phyloP scores from a whole-genome alignment of 2,113 vertebrate genomes.

The Eira barbara region DNA sequence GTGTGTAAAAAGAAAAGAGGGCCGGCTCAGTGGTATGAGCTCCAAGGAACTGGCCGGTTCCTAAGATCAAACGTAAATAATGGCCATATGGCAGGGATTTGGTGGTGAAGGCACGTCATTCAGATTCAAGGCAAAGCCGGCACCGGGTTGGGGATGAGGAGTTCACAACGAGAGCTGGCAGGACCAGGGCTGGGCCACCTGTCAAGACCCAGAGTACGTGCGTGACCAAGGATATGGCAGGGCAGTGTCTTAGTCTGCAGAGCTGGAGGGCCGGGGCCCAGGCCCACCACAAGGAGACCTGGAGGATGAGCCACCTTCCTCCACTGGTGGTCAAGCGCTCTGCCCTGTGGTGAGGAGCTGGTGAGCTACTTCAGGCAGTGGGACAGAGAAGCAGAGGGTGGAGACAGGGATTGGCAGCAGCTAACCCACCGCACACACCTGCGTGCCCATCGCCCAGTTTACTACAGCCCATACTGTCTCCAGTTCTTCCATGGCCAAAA shows the following conservation, averaged over 20 bases:
- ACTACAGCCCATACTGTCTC: background rate
- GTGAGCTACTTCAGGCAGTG: background rate
- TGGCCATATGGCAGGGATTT: background rate
- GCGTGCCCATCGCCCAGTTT: background rate
- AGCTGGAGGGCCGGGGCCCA: accelerated
- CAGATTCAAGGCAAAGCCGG: background rate
- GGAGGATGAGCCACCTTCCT: background rate
- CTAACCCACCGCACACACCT: background rate
- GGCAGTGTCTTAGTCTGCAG: background rate
- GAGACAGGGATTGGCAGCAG: background rate
- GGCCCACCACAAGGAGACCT: no score
- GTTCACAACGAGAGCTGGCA: no score
- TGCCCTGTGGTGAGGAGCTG: background rate
- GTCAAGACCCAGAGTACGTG: background rate
- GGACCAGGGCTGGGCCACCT: background rate
- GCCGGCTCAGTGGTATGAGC: background rate
- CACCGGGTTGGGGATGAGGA: background rate
- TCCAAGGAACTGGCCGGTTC: background rate
- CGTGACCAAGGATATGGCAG: background rate
- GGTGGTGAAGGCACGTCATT: background rate
- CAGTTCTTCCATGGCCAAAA: background rate
- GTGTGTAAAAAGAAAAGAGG: background rate
- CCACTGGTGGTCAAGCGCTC: no score
- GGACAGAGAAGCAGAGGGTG: background rate
- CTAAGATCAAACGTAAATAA: background rate